A percentile compares a stretch with the other conserved stretches of the same genome.
Conservation (phyloP, 2,888 invertebrate genomes). For the Eurytoma californica region DNA sequence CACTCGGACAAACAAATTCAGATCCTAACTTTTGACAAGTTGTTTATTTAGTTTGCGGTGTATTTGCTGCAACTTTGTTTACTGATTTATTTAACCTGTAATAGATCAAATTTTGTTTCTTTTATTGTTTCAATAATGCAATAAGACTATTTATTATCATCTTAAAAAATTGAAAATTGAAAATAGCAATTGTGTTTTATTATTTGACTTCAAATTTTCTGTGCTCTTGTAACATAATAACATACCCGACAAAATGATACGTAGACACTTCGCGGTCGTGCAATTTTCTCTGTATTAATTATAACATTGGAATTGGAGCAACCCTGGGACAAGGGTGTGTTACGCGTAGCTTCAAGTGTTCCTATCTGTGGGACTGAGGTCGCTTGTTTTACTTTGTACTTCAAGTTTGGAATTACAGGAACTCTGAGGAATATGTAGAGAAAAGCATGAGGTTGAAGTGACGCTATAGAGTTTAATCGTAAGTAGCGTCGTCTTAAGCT, state of each 20-base stretch:
- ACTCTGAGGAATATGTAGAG: not conserved
- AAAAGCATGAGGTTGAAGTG: not conserved
- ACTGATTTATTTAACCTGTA: too few species aligned
- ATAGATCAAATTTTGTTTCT: too few species aligned
- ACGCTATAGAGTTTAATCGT: not conserved
- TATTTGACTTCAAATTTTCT: too few species aligned
- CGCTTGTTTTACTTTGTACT: slow-evolving; percentile 16
- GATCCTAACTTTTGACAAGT: not conserved
- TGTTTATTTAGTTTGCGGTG: not conserved
- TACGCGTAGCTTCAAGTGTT: slow-evolving; percentile 10
- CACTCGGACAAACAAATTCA: not conserved
- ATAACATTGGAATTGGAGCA: slow-evolving; percentile 16
- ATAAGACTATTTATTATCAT: too few species aligned
- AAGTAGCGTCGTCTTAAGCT: slow-evolving; percentile 64
- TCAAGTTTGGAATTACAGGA: slow-evolving; percentile 23
- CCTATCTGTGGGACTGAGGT: not conserved
- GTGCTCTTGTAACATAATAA: too few species aligned
- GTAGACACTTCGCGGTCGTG: not conserved
- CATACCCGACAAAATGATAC: not conserved
- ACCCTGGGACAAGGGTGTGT: not conserved
- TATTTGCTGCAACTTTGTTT: not conserved
- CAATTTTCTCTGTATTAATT: slow-evolving; percentile 14
- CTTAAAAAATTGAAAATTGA: too few species aligned
- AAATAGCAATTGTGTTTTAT: too few species aligned
- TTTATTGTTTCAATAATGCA: too few species aligned